Evolutionary conservation across 2,797 vertebrate species (phyloP), one percentile per base, ranked within the genome.

Genomic region (Peromyscus eremicus): DNA sequence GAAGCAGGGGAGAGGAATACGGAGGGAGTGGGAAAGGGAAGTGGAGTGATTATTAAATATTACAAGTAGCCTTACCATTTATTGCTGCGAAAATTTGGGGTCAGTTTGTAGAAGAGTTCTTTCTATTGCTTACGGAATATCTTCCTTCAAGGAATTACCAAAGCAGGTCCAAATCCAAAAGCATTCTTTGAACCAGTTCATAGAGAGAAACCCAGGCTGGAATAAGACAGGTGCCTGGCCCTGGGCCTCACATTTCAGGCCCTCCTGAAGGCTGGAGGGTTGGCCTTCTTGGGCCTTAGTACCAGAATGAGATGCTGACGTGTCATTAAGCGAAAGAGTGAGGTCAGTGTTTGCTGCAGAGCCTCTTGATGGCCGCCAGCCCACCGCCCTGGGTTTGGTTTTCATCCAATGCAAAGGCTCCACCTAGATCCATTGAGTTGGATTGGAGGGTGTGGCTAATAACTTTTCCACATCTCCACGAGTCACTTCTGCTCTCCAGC

Each of bases 401-500:
- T 92, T 71, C 71, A 29, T 71, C 64, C 34, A 60, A 49, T 88
- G 40, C 13, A 49, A 60, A 93, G 64, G 60, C 37, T 68, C 64
- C 79, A 19, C 49, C 66, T 89, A 66, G 75, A 43, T 85, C 73
- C 55, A 37, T 73, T 71, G 85, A 55, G 10, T 82, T 79, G 83
- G 91, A 75, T 55, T 73, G 76, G 85, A 92, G 92, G 89, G 25
- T 79, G 27, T 75, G 79, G 62, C 62, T 95, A 89, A 94, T 89
- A 66, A 68, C 77, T 82, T 94, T 92, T 90, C 73, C 76, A 34
- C 4, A 6, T 77, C 81, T 85, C 27, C 12, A 11, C 70, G 75
- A 57, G 46, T 95, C 76, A 60, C 60, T 73, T 11, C 55, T 73
- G 27, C 37, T 89, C 49, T 89, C n/a, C 57, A 34, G 62, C 14